These are phyloP conservation scores for Alligator sinensis DNA, from an alignment of 2,113 vertebrate genomes.

Conservation along the genomic window DNA sequence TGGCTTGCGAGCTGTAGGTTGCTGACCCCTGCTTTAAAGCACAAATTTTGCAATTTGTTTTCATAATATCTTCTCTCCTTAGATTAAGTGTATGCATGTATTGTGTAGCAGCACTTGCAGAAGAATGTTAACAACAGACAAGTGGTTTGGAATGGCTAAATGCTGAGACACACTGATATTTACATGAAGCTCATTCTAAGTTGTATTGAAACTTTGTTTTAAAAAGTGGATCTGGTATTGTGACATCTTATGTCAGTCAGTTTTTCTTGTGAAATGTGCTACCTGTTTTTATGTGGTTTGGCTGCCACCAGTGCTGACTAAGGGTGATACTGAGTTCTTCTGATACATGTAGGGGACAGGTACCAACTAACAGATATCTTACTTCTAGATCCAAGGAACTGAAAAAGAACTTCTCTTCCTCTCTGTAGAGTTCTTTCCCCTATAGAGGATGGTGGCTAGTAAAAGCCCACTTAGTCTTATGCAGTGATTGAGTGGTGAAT, in stretches of 20 bases:
- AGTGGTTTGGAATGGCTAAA: neutral
- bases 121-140: neutral
- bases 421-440: neutral
- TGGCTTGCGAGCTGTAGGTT: no score
- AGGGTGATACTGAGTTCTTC: neutral
- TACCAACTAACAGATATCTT: constrained; percentile 1
- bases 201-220: neutral
- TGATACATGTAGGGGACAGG: neutral
- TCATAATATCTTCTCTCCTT: neutral
- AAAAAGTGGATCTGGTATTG: neutral
- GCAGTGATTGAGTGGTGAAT: neutral
- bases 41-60: neutral
- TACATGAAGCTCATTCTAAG: neutral
- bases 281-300: neutral
- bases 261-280: neutral
- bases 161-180: neutral
- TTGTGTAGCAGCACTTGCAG: neutral
- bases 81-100: neutral
- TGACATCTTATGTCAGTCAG: neutral
- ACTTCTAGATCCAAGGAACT: neutral
- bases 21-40: no score
- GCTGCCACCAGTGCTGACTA: neutral
- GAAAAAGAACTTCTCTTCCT: neutral
- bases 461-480: no score
- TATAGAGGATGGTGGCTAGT: no score